Evolutionary conservation across 2,113 vertebrate species (phyloP).

Genomic region (Mormoops blainvillei): DNA sequence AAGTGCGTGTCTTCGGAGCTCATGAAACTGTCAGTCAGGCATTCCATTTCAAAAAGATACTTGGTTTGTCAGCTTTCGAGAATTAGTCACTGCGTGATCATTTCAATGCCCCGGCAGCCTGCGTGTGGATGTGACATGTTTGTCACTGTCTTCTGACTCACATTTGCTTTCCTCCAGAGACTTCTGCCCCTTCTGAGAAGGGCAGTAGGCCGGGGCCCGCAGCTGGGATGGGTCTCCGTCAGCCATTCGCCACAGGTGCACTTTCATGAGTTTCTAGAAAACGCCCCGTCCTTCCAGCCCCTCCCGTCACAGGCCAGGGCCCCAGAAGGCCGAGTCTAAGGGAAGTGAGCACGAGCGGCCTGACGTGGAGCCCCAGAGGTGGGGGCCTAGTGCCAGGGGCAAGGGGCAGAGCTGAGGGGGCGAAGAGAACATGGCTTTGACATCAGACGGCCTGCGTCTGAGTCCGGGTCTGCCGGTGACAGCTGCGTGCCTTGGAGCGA

Average conservation of each 20-base stretch:
- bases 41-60: background rate
- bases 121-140: background rate
- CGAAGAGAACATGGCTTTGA: fast-evolving
- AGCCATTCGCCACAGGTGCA: fast-evolving
- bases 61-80: background rate
- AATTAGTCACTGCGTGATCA: background rate
- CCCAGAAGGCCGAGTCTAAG: background rate
- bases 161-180: background rate
- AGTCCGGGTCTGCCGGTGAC: background rate
- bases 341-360: background rate
- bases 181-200: background rate
- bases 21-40: background rate
- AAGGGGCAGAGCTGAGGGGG: background rate
- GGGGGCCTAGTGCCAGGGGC: no score
- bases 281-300: background rate
- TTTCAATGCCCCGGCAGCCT: background rate
- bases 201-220: background rate
- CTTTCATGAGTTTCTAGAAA: background rate
- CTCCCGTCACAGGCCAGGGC: background rate
- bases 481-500: background rate
- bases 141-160: background rate
- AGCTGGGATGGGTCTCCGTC: fast-evolving
- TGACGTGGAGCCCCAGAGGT: background rate
- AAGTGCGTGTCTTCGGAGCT: background rate
- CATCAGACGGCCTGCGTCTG: background rate